Base-by-base conservation (phyloP, 2,888 invertebrate species). In the Xanthia togata region DNA sequence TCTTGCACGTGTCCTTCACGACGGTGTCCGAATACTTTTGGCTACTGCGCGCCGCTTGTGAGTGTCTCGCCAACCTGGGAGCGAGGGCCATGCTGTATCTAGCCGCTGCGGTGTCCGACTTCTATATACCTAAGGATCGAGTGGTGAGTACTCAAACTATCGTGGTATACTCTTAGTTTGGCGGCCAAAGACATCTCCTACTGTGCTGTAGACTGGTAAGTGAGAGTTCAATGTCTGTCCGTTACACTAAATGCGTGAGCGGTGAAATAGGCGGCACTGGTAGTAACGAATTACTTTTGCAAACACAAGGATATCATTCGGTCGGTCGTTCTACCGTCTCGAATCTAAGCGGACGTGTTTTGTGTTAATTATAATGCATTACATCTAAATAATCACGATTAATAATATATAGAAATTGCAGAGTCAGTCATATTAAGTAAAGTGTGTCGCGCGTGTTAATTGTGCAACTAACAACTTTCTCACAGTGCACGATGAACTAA, bases 81-180 rank as follows among this genome's bases (percentile, higher is more conserved):
- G 93, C 97, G 0, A 96, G 97, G 50, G 98, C 98, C 0, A 93
- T 99, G 88, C 95, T 99, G n/a, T 99, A 99, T 94, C 97, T 99
- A 73, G 99, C 99, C 31, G 99, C 99, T 2, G 99, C 99, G 6
- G 99, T 99, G 0, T 99, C 99, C 0, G 99, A 99, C 96, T 99
- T 99, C 97, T 99, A 99, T 95, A 98, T 99, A 93, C 99, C 99
- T 65, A 97, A 98, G 87, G 98, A 98, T 92, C 97, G 98, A 97
- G 98, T 99, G 98, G 99, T 99, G 94, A 97, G 95, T 92, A 3
- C 0, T 38, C 12, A 14, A 2, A 64, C 44, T 64, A 26, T 20
- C 44, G 44, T 26, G 64, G 41, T 57, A 57, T 57, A 26, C 26
- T 57, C 14, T 55, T 55, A 4, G 12, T n/a, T 55, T 55, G 55